Percentiles rank a stretch among this genome's conserved stretches.
phyloP scores from a whole-genome alignment of 2,888 invertebrate genomes.

The Micoletzkya japonica region DNA sequence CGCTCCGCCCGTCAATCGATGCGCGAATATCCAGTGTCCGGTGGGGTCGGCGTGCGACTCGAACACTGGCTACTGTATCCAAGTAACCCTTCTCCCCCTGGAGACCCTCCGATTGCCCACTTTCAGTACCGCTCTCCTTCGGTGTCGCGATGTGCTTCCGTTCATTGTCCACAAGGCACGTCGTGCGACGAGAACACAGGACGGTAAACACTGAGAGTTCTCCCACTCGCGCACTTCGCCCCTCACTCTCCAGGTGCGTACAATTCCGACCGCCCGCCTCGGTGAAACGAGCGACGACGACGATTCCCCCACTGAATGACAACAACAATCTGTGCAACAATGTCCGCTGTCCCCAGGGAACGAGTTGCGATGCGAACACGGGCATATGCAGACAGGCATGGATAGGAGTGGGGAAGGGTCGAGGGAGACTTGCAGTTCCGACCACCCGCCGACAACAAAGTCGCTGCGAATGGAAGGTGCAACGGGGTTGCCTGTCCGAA shows the following conservation, averaged over 20 bases:
- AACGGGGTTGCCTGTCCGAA: constrained; percentile 5
- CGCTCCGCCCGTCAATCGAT: too few species aligned
- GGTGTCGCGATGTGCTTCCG: background rate
- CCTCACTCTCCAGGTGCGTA: background rate
- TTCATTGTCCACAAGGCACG: constrained; percentile 21
- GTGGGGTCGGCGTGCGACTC: constrained; percentile 12
- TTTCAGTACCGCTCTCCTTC: constrained; percentile 21
- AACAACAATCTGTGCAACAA: background rate
- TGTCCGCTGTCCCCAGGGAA: constrained; percentile 21
- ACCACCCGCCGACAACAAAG: background rate
- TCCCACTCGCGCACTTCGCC: background rate
- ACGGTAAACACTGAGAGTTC: background rate
- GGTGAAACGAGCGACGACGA: background rate
- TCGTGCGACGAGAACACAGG: constrained; percentile 26
- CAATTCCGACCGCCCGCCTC: constrained; percentile 26
- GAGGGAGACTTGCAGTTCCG: constrained; percentile 26
- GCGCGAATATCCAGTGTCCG: too few species aligned
- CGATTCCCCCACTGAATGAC: background rate
- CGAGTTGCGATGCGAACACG: constrained; percentile 27
- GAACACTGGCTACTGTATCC: constrained; percentile 22
- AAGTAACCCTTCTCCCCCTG: background rate
- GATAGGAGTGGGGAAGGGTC: too few species aligned
- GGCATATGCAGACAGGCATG: constrained; percentile 27
- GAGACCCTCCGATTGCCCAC: too few species aligned
- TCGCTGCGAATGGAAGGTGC: too few species aligned